Evolutionary conservation across 2,113 vertebrate genomes (phyloP).

Genomic region (Ailuropoda melanoleuca): DNA sequence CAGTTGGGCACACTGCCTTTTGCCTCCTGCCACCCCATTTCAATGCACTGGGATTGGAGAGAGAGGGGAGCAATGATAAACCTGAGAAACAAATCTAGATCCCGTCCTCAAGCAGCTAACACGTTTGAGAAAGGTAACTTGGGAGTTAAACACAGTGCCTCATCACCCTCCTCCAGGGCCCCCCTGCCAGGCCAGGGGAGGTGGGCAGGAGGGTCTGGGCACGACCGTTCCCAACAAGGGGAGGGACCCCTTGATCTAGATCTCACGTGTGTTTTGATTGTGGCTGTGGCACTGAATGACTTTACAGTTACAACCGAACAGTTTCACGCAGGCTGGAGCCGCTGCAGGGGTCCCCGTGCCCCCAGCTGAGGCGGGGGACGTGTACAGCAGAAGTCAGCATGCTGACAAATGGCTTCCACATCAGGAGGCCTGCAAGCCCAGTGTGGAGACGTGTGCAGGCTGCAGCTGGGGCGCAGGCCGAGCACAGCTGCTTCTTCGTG

Average conservation of each 20-base stretch:
- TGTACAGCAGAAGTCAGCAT: rapidly evolving
- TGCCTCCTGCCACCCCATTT: not conserved
- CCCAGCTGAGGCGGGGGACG: rapidly evolving
- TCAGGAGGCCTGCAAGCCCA: not conserved
- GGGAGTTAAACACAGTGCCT: not conserved
- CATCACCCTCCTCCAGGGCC: not conserved
- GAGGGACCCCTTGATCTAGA: not conserved
- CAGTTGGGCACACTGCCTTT: not conserved
- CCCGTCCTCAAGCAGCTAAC: not conserved
- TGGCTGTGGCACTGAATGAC: not conserved
- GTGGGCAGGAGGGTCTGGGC: no score
- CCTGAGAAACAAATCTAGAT: not conserved
- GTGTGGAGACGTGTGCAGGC: not conserved
- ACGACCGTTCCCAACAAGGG: no score
- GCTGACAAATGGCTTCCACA: not conserved
- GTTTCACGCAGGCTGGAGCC: not conserved
- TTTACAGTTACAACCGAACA: not conserved
- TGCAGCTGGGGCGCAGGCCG: not conserved
- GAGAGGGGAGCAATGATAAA: not conserved
- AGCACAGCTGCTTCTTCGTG: not conserved
- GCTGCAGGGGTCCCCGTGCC: not conserved
- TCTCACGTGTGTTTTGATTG: not conserved
- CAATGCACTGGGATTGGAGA: not conserved
- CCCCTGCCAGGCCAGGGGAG: no score
- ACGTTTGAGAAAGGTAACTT: not conserved